These are phyloP conservation scores for Terebella lapidaria DNA, from an alignment of 2,888 invertebrate species.

Conservation along the genomic window DNA sequence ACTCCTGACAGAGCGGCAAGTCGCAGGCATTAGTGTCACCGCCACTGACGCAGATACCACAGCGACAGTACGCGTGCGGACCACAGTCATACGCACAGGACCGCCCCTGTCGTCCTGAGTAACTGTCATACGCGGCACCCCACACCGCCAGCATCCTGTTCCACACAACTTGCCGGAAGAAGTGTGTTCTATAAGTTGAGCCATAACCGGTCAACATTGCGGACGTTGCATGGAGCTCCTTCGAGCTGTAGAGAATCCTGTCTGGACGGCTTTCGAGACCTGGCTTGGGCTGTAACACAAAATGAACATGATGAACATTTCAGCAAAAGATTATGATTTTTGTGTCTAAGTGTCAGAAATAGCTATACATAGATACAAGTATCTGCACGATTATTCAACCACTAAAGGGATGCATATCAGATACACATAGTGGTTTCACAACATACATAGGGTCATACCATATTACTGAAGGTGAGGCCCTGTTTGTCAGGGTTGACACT, in stretches of 20 bases:
- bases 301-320: no score
- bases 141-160: constrained; percentile 29
- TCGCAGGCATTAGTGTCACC: constrained; percentile 31
- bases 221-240: constrained; percentile 20
- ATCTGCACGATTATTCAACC: no score
- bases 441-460: constrained; percentile 27
- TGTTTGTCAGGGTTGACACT: not conserved
- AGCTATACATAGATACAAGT: no score
- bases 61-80: constrained; percentile 42
- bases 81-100: constrained; percentile 45
- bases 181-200: constrained; percentile 27
- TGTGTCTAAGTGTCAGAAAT: no score
- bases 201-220: constrained; percentile 30
- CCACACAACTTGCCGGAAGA: constrained; percentile 27
- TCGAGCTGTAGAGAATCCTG: constrained; percentile 31
- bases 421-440: not conserved
- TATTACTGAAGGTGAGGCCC: constrained; percentile 44
- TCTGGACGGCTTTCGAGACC: constrained; percentile 44
- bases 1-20: constrained; percentile 36
- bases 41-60: constrained; percentile 39
- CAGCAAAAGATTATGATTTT: no score
- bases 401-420: no score
- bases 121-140: constrained; percentile 25
- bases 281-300: constrained; percentile 35
- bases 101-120: constrained; percentile 31